Base-by-base conservation (phyloP, 2,113 vertebrate genomes). In the Chamaetylas fuelleborni region DNA sequence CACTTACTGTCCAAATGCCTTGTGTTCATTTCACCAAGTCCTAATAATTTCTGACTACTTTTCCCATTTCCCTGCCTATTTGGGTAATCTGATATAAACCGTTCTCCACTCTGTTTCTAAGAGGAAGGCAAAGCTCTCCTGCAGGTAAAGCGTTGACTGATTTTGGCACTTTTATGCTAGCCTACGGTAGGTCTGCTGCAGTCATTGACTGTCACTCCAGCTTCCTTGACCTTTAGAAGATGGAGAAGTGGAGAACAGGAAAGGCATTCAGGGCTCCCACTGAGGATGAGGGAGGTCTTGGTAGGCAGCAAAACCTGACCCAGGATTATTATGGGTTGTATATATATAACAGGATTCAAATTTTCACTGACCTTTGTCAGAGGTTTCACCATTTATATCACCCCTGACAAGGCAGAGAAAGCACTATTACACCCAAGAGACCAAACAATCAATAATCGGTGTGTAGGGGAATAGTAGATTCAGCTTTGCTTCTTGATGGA, bases 131-230 rank as follows among this genome's bases (percentile, higher is more conserved):
- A 70, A 94, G 20, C 4, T 78, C 20, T 91, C 23, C 8, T 38
- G 14, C 0, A 0, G 20, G 56, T 54, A 43, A 53, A 0, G 0
- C 4, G 3, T 56, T 74, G 20, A 26, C 47, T 54, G 43, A n/a
- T 71, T 94, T 92, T 74, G 71, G 29, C 47, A 47, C 72, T 77
- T 78, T 78, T 6, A 74, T 19, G 14, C 8, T 66, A 81, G 64
- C 19, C 18, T 86, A 36, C 36, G n/a, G n/a, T 29, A 82, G 42
- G 22, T 61, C 25, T 12, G 7, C 67, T 8, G 1, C 7, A 48
- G 26, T 12, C 11, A 48, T 18, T 36, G 58, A 14, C 15, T 69
- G 17, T 54, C 42, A 50, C 45, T 73, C 36, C 86, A 88, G 17
- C 40, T 80, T 82, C 43, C 43, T 72, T 78, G 57, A 38, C 18